These are phyloP conservation scores for Nephila pilipes DNA, from an alignment of 1,140 invertebrate species.

Conservation along the genomic window DNA sequence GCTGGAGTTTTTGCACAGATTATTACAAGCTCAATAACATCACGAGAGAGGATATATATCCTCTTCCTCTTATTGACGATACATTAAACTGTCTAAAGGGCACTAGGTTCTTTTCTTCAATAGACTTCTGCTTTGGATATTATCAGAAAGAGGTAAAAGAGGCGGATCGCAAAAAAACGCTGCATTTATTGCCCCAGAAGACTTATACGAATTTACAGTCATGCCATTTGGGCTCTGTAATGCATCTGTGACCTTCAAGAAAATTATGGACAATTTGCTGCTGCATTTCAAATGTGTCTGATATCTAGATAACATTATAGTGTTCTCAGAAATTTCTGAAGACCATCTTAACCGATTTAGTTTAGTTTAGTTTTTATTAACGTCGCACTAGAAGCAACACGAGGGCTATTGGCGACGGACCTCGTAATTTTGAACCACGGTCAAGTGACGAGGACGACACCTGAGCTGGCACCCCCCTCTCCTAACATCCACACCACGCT, in stretches of 20 bases:
- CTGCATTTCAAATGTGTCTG: conserved; percentile 77
- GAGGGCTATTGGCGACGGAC: no score
- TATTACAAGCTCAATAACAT: conserved; percentile 82
- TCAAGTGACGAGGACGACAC: no score
- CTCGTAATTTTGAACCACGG: no score
- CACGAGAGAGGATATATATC: conserved; percentile 82
- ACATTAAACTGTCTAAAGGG: conserved; percentile 80
- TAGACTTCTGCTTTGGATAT: conserved; percentile 83
- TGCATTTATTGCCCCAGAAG: conserved; percentile 81
- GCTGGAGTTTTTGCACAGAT: conserved; percentile 81
- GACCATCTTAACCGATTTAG: conserved; percentile 78
- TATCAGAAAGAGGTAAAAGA: conserved; percentile 81
- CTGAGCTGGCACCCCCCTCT: no score
- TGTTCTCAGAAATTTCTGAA: conserved; percentile 56
- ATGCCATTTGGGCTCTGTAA: conserved; percentile 82
- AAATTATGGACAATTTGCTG: conserved; percentile 81
- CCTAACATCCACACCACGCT: no score
- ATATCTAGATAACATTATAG: conserved; percentile 80
- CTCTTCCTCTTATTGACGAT: conserved; percentile 82
- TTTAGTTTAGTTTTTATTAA: no score
- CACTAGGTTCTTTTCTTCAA: conserved; percentile 80
- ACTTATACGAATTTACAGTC: conserved; percentile 81
- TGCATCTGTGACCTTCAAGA: conserved; percentile 81
- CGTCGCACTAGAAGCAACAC: no score
- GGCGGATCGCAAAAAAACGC: conserved; percentile 81